Conservation (phyloP, 2,888 invertebrate genomes). For the Colletes collaris region DNA sequence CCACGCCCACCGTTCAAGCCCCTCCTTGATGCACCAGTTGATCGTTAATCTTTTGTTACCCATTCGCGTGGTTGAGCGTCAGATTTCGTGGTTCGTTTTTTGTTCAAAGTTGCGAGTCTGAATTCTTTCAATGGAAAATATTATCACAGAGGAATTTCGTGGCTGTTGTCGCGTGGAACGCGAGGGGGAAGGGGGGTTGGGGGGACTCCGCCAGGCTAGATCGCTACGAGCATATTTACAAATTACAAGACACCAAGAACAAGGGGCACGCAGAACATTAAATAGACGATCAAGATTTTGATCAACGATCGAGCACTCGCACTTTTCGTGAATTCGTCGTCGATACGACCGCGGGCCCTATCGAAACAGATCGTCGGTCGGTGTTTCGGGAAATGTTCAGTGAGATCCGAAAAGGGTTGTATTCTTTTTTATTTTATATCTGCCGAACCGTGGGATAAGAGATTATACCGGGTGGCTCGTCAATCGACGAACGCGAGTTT, state of each 20-base stretch:
- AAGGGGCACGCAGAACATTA: conserved; percentile 70
- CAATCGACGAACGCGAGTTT: conserved; percentile 18
- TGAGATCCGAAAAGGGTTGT: background rate
- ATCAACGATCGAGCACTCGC: conserved; percentile 63
- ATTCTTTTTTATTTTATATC: background rate
- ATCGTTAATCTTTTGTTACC: no score
- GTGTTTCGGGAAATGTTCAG: background rate
- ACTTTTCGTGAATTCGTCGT: background rate
- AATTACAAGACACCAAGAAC: conserved; percentile 65
- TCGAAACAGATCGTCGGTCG: conserved; percentile 1
- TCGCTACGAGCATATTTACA: conserved; percentile 30
- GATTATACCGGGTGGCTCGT: background rate
- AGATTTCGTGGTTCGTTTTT: no score
- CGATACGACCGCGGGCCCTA: background rate
- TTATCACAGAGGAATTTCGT: conserved; percentile 46
- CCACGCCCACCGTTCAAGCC: no score
- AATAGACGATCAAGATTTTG: conserved; percentile 57
- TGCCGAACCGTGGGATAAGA: background rate
- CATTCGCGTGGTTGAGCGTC: no score
- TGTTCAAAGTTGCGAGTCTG: no score
- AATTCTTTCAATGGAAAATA: background rate
- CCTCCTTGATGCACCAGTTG: no score
- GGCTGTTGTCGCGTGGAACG: background rate
- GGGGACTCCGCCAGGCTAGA: conserved; percentile 28
- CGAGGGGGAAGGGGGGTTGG: background rate